A percentile compares a stretch with the other conserved stretches of the same genome.
These are phyloP conservation scores for Mythimna impura DNA, from an alignment of 2,888 invertebrate genomes.

Conservation along the genomic window DNA sequence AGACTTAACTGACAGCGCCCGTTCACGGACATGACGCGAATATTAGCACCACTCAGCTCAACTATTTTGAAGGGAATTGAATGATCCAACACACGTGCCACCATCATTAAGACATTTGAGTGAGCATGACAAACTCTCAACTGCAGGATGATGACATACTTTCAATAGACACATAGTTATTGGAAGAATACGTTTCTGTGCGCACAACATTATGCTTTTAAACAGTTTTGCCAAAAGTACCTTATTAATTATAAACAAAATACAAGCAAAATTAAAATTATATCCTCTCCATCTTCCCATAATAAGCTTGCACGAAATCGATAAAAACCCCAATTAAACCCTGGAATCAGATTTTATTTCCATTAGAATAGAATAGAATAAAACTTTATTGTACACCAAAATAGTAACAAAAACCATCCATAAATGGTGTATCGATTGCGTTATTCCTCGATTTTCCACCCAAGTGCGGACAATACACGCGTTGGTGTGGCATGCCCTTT, in stretches of 20 bases:
- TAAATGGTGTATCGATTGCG: no score
- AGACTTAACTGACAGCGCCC: no score
- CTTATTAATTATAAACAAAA: not conserved
- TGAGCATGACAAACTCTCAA: no score
- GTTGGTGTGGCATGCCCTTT: slow-evolving; percentile 23
- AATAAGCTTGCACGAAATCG: not conserved
- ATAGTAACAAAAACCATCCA: no score
- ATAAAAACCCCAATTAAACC: slow-evolving; percentile 11
- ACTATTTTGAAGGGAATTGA: no score
- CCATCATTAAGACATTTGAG: no score
- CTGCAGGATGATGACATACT: not conserved
- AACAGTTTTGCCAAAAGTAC: not conserved
- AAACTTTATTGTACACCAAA: no score
- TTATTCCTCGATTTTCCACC: slow-evolving; percentile 5
- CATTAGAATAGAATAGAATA: no score
- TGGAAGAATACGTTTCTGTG: no score
- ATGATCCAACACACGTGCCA: no score
- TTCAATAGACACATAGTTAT: not conserved
- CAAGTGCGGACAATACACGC: slow-evolving; percentile 12
- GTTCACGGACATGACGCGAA: no score
- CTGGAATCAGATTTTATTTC: slow-evolving; percentile 16
- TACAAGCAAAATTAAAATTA: not conserved
- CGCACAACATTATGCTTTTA: not conserved
- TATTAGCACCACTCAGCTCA: no score
- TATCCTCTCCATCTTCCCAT: not conserved